These are phyloP conservation scores for Paramisgurnus dabryanus DNA, from an alignment of 2,113 vertebrate genomes.

Conservation along the genomic window DNA sequence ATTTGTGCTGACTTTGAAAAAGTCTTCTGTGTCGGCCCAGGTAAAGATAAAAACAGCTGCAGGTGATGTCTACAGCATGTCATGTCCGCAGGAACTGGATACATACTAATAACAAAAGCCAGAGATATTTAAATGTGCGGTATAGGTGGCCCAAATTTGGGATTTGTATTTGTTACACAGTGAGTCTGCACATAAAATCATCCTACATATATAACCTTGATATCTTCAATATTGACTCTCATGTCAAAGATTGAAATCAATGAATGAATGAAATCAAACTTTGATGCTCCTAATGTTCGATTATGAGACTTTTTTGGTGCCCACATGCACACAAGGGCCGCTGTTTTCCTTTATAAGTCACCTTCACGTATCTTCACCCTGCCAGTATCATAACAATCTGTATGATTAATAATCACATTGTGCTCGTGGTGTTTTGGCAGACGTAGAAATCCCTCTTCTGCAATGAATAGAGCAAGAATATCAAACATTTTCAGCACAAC, in stretches of 20 bases:
- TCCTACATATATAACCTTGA: too few relatives aligned
- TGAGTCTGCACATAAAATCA: too few relatives aligned
- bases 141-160: not conserved
- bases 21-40: slow-evolving; percentile 97
- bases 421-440: slow-evolving; percentile 13
- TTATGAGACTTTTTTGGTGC: too few relatives aligned
- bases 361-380: slow-evolving; percentile 1
- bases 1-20: slow-evolving; percentile 99
- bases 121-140: not conserved
- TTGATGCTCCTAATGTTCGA: too few relatives aligned
- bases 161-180: not conserved
- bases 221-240: too few relatives aligned
- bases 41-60: slow-evolving; percentile 69
- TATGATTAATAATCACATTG: not conserved
- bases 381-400: slow-evolving; percentile 1
- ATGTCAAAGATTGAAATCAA: too few relatives aligned
- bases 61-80: not conserved
- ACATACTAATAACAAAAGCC: not conserved
- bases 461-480: slow-evolving; percentile 5
- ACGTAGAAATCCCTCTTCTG: slow-evolving; percentile 4
- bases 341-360: not conserved
- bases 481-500: slow-evolving; percentile 8
- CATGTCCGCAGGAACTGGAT: not conserved
- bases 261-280: too few relatives aligned
- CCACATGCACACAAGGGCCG: not conserved